phyloP scores from a whole-genome alignment of 2,888 invertebrate species.

The Cephus nigrinus region DNA sequence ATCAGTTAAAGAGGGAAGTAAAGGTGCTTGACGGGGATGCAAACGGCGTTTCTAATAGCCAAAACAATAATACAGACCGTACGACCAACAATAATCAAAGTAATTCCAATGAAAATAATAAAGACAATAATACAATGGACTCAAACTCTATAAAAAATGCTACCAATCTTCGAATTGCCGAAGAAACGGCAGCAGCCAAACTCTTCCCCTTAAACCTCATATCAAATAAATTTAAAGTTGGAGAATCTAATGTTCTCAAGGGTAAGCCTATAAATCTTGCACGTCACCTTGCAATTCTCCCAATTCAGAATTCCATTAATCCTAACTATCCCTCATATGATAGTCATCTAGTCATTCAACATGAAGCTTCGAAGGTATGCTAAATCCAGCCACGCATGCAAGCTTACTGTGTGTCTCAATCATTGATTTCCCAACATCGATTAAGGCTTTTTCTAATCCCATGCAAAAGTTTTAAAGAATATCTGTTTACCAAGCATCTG shows the following conservation, averaged over 20 bases:
- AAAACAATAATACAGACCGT: conserved; percentile 21
- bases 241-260: conserved; percentile 47
- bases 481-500: background rate
- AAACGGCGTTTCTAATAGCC: conserved; percentile 14
- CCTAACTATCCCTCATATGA: background rate
- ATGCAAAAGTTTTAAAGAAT: background rate
- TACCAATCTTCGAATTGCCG: conserved; percentile 31
- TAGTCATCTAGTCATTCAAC: background rate
- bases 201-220: conserved; percentile 59
- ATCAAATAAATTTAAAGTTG: conserved; percentile 52
- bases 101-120: conserved; percentile 11
- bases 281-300: background rate
- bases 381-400: background rate
- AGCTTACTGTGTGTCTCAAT: background rate
- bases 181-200: conserved; percentile 57
- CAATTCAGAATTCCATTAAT: background rate
- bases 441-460: background rate
- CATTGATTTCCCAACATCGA: conserved; percentile 12
- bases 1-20: conserved; percentile 62
- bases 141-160: background rate
- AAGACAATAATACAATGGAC: conserved; percentile 9
- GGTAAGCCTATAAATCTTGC: conserved; percentile 34
- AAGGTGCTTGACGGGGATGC: conserved; percentile 49
- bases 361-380: background rate
- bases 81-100: conserved; percentile 15